These are phyloP conservation scores for Oreohelix idahoensis DNA, from an alignment of 1,140 invertebrate species.

Conservation along the genomic window DNA sequence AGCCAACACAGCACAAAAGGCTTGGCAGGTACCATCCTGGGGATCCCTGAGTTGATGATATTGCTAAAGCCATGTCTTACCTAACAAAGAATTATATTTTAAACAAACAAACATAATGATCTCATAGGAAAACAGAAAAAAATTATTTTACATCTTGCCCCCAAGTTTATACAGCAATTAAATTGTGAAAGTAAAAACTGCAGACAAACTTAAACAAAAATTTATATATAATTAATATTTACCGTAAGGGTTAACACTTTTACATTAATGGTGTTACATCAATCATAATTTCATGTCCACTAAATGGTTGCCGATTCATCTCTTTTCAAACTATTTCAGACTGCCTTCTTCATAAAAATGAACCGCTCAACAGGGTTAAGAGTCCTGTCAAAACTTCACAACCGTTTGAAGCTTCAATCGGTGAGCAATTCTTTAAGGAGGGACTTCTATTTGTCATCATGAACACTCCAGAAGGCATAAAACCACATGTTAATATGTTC, in stretches of 20 bases:
- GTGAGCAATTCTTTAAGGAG: neutral
- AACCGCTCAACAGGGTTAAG: too few species aligned
- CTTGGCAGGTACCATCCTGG: neutral
- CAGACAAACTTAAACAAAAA: neutral
- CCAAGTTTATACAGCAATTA: neutral
- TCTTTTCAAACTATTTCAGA: too few species aligned
- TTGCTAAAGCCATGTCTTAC: neutral
- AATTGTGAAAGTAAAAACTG: neutral
- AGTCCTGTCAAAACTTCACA: too few species aligned
- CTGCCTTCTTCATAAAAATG: too few species aligned
- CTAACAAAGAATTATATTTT: neutral
- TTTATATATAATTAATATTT: too few species aligned
- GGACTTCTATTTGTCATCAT: neutral
- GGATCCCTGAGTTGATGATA: conserved; percentile 5
- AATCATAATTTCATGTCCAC: too few species aligned
- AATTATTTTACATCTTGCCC: neutral
- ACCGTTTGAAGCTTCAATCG: neutral
- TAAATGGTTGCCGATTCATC: too few species aligned
- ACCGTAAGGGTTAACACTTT: too few species aligned
- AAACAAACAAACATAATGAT: neutral
- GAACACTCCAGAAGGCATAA: neutral
- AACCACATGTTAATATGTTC: neutral
- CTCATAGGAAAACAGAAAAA: neutral
- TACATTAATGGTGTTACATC: too few species aligned
- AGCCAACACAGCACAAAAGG: neutral